phyloP scores from a whole-genome alignment of 2,888 invertebrate species.

The Euspilapteryx auroguttella region DNA sequence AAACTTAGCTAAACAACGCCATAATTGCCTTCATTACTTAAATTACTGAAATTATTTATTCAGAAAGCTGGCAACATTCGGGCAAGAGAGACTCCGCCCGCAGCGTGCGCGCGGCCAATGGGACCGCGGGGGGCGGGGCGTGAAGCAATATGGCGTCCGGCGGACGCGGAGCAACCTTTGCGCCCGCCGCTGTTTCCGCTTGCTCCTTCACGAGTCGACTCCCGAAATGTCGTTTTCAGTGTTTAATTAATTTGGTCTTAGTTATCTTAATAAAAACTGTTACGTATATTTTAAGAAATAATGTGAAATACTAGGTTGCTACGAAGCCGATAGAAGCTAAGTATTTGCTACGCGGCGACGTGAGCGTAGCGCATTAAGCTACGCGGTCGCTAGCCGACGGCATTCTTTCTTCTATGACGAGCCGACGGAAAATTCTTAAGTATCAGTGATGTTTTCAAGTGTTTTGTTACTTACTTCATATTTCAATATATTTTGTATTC shows the following conservation, averaged over 20 bases:
- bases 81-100: constrained; percentile 31
- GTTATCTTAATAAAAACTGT: too few species aligned
- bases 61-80: constrained; percentile 61
- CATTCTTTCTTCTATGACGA: too few species aligned
- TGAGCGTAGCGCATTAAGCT: too few species aligned
- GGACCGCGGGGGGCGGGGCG: constrained; percentile 30
- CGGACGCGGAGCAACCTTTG: constrained; percentile 12
- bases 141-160: constrained; percentile 47
- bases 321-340: too few species aligned
- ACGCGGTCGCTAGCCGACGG: too few species aligned
- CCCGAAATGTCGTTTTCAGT: constrained; percentile 10
- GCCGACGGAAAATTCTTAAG: too few species aligned
- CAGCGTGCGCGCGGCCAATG: constrained; percentile 25
- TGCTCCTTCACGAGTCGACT: constrained; percentile 1
- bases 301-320: background rate
- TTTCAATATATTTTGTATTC: too few species aligned
- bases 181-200: constrained; percentile 2
- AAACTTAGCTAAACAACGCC: constrained; percentile 63
- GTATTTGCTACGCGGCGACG: too few species aligned
- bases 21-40: constrained; percentile 64
- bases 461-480: too few species aligned
- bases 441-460: too few species aligned
- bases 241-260: constrained; percentile 23
- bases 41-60: constrained; percentile 63
- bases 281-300: too few species aligned